Base-by-base conservation (phyloP, 2,888 invertebrate genomes). In the Labia minor region DNA sequence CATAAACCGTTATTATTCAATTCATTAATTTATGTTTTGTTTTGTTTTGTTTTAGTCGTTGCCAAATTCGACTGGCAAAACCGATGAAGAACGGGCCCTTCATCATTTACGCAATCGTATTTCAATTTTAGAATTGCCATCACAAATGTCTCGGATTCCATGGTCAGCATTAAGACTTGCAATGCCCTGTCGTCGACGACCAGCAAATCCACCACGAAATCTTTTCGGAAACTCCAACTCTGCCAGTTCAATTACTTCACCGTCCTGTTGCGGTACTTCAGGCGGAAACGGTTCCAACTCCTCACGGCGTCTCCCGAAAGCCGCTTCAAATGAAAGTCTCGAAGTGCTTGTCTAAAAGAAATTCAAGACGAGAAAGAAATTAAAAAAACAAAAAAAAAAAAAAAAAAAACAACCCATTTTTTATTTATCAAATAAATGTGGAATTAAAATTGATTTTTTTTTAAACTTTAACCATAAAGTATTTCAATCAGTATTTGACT, bases 21-120 rank as follows among this genome's bases (percentile, higher is more conserved):
- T n/a, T n/a, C n/a, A 26, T 26, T 26, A 26, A 26, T 26, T 8
- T 26, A 26, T 26, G 26, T 26, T 3, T n/a, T n/a, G n/a, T n/a
- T n/a, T 6, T 49, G n/a, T 49, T 49, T 3, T 49, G n/a, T 49
- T 49, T 10, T 14, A 49, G 49, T 3, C 16, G 49, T 49, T 49
- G 49, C 49, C 49, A 49, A 49, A 49, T 49, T 49, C 49, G 49
- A 49, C 49, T n/a, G 49, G 49, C n/a, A 49, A 49, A 14, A 49
- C 49, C 2, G 49, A 49, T 16, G 49, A 49, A 16, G 49, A 49
- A 16, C 49, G 49, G 2, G 49, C 49, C 16, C 16, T 49, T 4
- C 49, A 49, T 14, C 49, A 49, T 8, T 10, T 49, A 14, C 49
- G 49, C 6, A n/a, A 11, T 14, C 49, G 49, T 10, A 16, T 49